phyloP scores from a whole-genome alignment of 2,113 vertebrate species.

The Sylvia atricapilla region DNA sequence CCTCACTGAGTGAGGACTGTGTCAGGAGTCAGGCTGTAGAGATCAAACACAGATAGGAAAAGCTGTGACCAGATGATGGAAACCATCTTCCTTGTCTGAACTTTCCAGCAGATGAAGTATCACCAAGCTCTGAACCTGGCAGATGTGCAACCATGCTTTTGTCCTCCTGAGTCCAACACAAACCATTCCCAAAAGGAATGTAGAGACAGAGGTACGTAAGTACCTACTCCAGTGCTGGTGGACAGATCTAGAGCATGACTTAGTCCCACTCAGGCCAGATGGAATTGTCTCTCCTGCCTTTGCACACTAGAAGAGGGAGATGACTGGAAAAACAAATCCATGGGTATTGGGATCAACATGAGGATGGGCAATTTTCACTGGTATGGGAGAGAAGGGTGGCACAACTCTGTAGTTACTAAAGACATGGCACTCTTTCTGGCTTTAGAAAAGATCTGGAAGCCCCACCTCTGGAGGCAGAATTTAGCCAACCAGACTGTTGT shows the following conservation, averaged over 20 bases:
- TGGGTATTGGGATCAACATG: neutral
- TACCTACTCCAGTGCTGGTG: neutral
- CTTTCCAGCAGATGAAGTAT: neutral
- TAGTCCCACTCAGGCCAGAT: neutral
- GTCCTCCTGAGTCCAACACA: neutral
- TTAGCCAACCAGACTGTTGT: neutral
- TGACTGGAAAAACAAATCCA: neutral
- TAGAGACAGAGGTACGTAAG: accelerated
- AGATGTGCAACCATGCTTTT: neutral
- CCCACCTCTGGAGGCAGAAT: neutral
- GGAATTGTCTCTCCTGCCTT: neutral
- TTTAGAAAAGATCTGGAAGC: neutral
- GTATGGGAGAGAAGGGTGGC: neutral
- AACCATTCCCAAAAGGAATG: neutral
- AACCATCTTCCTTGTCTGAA: neutral
- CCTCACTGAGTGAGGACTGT: neutral
- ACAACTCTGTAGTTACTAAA: neutral
- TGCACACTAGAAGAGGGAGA: neutral
- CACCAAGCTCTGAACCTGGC: neutral
- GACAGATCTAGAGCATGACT: neutral
- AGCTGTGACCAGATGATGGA: neutral
- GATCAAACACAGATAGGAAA: neutral
- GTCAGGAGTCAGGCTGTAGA: neutral
- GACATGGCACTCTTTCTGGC: neutral
- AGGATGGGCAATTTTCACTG: neutral